Percentiles rank a stretch among this genome's conserved stretches.
Evolutionary conservation across 2,797 vertebrate genomes (phyloP).

Genomic region (Nothura maculosa): DNA sequence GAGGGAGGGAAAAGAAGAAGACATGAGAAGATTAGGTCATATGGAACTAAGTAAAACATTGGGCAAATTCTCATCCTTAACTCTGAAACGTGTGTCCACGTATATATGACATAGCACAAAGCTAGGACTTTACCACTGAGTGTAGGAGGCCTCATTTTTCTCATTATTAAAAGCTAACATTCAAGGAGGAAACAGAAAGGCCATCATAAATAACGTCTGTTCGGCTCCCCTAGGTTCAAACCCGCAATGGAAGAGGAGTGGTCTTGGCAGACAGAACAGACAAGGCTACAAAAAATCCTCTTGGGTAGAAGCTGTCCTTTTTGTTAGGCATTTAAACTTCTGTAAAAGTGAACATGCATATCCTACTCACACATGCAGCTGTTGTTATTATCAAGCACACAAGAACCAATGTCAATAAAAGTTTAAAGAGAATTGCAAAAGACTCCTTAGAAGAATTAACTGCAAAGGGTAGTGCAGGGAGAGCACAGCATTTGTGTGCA

Average conservation of each 20-base stretch:
- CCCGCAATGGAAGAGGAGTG: neutral
- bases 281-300: neutral
- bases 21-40: neutral
- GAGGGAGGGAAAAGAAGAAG: neutral
- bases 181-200: neutral
- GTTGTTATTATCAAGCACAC: neutral
- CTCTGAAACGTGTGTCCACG: neutral
- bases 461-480: neutral
- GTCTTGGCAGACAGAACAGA: neutral
- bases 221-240: neutral
- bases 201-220: neutral
- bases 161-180: neutral
- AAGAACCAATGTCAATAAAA: neutral
- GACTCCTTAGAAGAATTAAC: neutral
- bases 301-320: neutral
- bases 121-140: neutral
- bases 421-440: neutral
- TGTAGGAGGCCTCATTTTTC: neutral
- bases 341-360: neutral
- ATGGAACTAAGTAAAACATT: neutral
- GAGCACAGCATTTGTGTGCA: neutral
- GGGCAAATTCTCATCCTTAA: neutral
- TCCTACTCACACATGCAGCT: accelerated
- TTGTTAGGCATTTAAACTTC: neutral
- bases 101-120: neutral